Evolutionary conservation across 2,797 vertebrate species (phyloP).

Genomic region (Microchirus variegatus): DNA sequence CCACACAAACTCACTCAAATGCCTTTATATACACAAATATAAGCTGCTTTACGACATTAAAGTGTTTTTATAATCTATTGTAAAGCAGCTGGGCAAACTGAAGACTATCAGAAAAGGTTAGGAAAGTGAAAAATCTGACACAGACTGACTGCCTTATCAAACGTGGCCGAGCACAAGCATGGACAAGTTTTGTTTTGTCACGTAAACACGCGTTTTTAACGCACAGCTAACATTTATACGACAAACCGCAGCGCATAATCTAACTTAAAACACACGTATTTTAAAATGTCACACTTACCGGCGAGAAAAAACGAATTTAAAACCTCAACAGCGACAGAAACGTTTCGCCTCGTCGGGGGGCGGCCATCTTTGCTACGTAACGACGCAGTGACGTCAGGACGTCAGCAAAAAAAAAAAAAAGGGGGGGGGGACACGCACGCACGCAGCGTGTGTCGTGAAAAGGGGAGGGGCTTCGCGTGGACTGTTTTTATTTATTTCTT

Average conservation of each 20-base stretch:
- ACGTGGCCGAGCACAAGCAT: slow-evolving; percentile 56
- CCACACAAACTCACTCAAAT: no score
- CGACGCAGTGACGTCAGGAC: slow-evolving; percentile 39
- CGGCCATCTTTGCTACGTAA: slow-evolving; percentile 66
- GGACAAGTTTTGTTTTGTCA: background rate
- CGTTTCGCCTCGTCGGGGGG: slow-evolving; percentile 2
- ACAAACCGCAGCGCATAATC: fast-evolving
- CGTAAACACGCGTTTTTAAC: background rate
- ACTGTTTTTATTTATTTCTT: slow-evolving; percentile 90
- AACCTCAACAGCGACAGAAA: background rate
- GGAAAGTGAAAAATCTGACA: background rate
- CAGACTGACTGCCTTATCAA: slow-evolving; percentile 41
- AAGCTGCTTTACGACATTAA: no score
- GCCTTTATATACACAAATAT: no score
- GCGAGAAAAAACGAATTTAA: background rate
- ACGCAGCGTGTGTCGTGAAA: slow-evolving; percentile 72
- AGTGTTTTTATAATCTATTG: no score
- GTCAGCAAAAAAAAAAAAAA: no score
- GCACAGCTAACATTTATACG: fast-evolving
- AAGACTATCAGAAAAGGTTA: fast-evolving
- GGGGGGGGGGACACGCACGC: slow-evolving; percentile 7
- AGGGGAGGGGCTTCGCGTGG: slow-evolving; percentile 71
- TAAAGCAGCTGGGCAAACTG: no score
- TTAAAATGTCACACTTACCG: slow-evolving; percentile 40
- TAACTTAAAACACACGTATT: fast-evolving